These are phyloP conservation scores for Zaprionus bogoriensis DNA, from an alignment of 2,888 invertebrate species.

Conservation along the genomic window DNA sequence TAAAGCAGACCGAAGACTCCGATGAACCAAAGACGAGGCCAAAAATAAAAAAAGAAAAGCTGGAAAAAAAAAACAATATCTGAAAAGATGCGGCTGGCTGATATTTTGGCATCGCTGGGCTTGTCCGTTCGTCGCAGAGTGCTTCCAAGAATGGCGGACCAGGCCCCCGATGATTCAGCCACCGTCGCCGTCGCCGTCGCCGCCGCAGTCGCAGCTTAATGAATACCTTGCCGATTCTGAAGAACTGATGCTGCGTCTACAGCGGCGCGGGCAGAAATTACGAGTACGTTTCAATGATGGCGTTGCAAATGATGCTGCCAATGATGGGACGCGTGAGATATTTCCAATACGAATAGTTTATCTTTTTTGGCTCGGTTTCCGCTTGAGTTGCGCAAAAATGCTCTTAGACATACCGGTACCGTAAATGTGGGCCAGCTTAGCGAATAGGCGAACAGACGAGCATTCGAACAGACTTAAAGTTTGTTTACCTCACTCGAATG, in stretches of 20 bases:
- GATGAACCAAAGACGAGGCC: constrained; percentile 24
- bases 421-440: constrained; percentile 69
- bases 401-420: constrained; percentile 38
- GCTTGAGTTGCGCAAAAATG: constrained; percentile 59
- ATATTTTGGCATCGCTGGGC: constrained; percentile 61
- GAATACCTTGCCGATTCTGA: constrained; percentile 75
- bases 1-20: constrained; percentile 28
- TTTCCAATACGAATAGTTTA: constrained; percentile 63
- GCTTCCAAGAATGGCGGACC: constrained; percentile 61
- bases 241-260: constrained; percentile 65
- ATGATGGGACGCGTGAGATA: constrained; percentile 73
- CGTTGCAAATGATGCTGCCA: constrained; percentile 56
- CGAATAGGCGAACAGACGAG: not conserved
- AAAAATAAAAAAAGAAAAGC: constrained; percentile 10
- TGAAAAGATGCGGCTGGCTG: constrained; percentile 64
- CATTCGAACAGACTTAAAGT: constrained; percentile 45
- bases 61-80: constrained; percentile 41
- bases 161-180: constrained; percentile 62
- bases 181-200: too few relatives aligned
- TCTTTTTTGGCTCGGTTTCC: constrained; percentile 43
- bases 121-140: constrained; percentile 31
- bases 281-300: constrained; percentile 65
- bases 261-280: constrained; percentile 51
- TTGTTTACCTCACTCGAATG: constrained; percentile 63
- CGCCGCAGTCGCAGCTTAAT: constrained; percentile 61